Evolutionary conservation across 2,797 vertebrate genomes (phyloP).

Genomic region (Syngnathus rostellatus): DNA sequence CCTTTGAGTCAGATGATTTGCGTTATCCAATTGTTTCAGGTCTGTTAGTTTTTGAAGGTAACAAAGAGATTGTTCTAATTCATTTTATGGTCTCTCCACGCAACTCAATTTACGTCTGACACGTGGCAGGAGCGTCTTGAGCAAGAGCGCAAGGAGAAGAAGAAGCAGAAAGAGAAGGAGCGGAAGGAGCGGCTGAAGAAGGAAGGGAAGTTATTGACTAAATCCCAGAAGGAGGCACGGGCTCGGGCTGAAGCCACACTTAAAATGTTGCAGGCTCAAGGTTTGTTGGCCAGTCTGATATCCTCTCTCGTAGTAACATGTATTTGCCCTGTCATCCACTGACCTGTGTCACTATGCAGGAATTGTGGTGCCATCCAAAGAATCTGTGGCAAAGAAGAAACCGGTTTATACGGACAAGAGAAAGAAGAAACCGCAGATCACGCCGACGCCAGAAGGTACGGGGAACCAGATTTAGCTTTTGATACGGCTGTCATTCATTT

Average conservation of each 20-base stretch:
- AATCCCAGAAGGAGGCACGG: slow-evolving; percentile 83
- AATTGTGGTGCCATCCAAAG: slow-evolving; percentile 95
- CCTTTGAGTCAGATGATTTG: neutral
- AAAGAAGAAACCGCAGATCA: slow-evolving; percentile 77
- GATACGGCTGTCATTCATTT: neutral
- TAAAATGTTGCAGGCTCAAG: slow-evolving; percentile 78
- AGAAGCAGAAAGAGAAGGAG: slow-evolving; percentile 97
- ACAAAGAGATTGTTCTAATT: neutral
- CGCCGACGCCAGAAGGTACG: slow-evolving; percentile 80
- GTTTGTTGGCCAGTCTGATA: neutral
- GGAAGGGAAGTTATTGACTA: slow-evolving; percentile 91
- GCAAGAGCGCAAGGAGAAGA: slow-evolving; percentile 90
- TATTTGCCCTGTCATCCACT: neutral
- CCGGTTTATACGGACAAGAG: slow-evolving; percentile 90
- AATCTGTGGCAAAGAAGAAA: slow-evolving; percentile 91
- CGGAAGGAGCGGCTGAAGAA: slow-evolving; percentile 95
- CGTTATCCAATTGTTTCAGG: neutral
- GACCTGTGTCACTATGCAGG: slow-evolving; percentile 57
- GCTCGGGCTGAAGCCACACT: slow-evolving; percentile 87
- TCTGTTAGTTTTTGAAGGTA: neutral
- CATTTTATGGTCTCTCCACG: neutral
- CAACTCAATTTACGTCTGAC: neutral
- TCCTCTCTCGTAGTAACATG: neutral
- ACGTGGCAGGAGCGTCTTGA: slow-evolving; percentile 82
- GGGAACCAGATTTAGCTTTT: neutral